phyloP scores from a whole-genome alignment of 2,888 invertebrate species.

The Sinopyrophorus schimmeli region DNA sequence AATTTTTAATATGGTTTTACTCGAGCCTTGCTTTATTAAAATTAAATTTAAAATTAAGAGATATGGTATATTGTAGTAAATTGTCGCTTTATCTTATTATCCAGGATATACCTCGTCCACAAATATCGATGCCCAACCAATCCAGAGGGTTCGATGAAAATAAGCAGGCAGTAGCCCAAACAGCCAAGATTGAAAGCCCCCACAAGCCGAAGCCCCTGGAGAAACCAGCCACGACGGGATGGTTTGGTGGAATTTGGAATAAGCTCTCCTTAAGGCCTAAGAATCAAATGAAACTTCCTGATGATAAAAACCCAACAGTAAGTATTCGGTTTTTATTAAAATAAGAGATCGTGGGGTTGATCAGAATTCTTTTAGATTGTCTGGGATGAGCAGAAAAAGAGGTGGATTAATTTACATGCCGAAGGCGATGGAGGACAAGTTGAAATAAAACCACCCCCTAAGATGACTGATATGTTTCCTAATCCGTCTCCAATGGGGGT shows the following conservation, averaged over 20 bases:
- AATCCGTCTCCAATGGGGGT: slow-evolving; percentile 23
- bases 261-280: slow-evolving; percentile 81
- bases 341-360: slow-evolving; percentile 3
- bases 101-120: slow-evolving; percentile 54
- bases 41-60: slow-evolving; percentile 9
- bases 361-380: slow-evolving; percentile 86
- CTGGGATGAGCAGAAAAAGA: slow-evolving; percentile 86
- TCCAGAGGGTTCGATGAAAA: slow-evolving; percentile 48
- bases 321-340: no score
- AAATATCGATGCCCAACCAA: slow-evolving; percentile 63
- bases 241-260: slow-evolving; percentile 87
- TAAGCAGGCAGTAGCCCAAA: slow-evolving; percentile 13
- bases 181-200: slow-evolving; percentile 31
- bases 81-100: slow-evolving; percentile 50
- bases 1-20: no score
- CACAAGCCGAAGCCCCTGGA: slow-evolving; percentile 29
- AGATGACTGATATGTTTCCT: slow-evolving; percentile 62
- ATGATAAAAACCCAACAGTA: slow-evolving; percentile 90
- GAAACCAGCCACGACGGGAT: slow-evolving; percentile 58
- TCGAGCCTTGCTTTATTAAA: no score
- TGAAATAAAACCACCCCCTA: slow-evolving; percentile 70
- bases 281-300: slow-evolving; percentile 95
- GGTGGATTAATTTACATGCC: slow-evolving; percentile 84
- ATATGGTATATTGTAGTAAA: slow-evolving; percentile 45
- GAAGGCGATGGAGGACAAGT: slow-evolving; percentile 62